Base-by-base conservation (phyloP, 1,140 invertebrate species). In the Caenorhabditis remanei region DNA sequence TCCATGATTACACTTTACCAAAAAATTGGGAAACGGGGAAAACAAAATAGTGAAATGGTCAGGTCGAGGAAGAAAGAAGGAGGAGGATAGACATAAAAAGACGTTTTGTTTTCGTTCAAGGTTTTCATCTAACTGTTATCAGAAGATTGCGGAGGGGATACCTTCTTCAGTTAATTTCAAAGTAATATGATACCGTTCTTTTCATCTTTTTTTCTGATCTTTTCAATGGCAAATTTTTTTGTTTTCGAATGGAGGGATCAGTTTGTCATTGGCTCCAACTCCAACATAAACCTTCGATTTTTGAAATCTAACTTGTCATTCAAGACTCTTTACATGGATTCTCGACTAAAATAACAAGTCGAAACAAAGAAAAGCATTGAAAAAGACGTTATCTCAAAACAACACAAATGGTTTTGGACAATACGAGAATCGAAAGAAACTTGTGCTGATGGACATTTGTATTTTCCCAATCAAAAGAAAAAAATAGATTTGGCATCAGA, bases 41-140 rank as follows among this genome's bases (percentile, higher is more conserved):
- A 58, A 58, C 56, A 58, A 21, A 58, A 8, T n/a, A 19, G 6
- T 58, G 7, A 32, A 32, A 32, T 32, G 32, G 32, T 32, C 32
- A 32, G 32, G 32, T 32, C 32, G 32, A 32, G 32, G 32, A 32
- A 14, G 61, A 65, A 40, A 65, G 4, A 46, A 43, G 46, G 16
- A 71, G 46, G 41, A 43, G 11, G 65, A 46, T 24, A 71, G 65
- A 71, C 65, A 61, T 14, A n/a, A n/a, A n/a, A 24, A 61, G 56
- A 61, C 19, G 50, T 53, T 53, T 53, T 71, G 65, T 71, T 71
- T 71, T 71, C n/a, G 65, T 71, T 71, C 16, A 40, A 40, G 32
- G 32, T 21, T 24, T 71, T 71, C 14, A n/a, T 19, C 16, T 71
- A 19, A 19, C 4, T 71, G 8, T 71, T 19, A 8, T 46, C 32